Evolutionary conservation across 2,113 vertebrate species (phyloP).

Genomic region (Anhinga anhinga): DNA sequence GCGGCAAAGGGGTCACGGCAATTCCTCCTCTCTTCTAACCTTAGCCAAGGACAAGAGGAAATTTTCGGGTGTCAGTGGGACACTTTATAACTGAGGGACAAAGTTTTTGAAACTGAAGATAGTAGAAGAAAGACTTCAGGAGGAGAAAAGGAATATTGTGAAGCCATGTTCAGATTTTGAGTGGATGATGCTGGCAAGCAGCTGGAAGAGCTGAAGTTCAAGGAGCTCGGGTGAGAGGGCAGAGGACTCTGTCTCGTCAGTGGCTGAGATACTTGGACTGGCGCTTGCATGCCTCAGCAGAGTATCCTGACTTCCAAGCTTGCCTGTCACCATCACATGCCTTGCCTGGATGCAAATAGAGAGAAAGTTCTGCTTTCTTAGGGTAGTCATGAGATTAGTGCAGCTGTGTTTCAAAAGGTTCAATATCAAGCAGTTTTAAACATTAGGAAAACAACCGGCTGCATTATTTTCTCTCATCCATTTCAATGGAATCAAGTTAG

Average conservation of each 20-base stretch:
- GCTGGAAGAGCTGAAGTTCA: constrained; percentile 17
- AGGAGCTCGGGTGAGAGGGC: constrained; percentile 7
- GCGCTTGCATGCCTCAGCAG: not conserved
- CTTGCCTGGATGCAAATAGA: not conserved
- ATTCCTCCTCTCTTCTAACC: not conserved
- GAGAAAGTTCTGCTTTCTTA: not conserved
- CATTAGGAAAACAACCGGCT: not conserved
- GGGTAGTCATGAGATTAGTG: not conserved
- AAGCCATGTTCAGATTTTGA: not conserved
- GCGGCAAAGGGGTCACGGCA: not conserved
- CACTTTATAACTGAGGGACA: not conserved
- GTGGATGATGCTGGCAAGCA: not conserved
- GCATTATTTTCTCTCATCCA: not conserved
- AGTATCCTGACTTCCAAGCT: not conserved
- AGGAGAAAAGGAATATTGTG: not conserved
- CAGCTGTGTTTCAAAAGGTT: not conserved
- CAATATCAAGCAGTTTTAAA: not conserved
- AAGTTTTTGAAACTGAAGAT: not conserved
- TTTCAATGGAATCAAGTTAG: not conserved
- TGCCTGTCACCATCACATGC: not conserved
- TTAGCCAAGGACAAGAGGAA: not conserved
- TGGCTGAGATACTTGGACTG: not conserved
- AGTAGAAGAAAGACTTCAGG: not conserved
- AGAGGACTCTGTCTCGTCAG: not conserved
- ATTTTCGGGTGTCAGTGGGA: not conserved